Percentiles rank a stretch among this genome's conserved stretches.
phyloP scores from a whole-genome alignment of 2,888 invertebrate genomes.

The Zelleria hepariella region DNA sequence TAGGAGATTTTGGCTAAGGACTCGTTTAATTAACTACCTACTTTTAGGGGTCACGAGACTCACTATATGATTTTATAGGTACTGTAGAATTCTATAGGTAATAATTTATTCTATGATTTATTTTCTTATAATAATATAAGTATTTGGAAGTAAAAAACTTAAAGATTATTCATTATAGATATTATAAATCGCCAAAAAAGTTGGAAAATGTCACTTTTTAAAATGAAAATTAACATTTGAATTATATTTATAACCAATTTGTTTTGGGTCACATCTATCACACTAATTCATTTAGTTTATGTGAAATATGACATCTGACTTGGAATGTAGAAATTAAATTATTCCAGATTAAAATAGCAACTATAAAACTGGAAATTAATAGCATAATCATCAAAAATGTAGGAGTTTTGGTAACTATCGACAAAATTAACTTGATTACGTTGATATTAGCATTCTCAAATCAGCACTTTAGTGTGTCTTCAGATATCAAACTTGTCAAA shows the following conservation, averaged over 20 bases:
- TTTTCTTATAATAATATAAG: no score
- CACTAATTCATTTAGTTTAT: no score
- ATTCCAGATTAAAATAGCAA: neutral
- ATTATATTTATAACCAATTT: neutral
- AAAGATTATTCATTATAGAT: neutral
- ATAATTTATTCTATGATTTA: no score
- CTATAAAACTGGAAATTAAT: neutral
- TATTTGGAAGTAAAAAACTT: no score
- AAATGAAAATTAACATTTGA: neutral
- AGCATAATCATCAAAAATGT: neutral
- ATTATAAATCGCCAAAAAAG: neutral
- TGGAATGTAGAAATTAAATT: neutral
- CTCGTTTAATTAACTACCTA: no score
- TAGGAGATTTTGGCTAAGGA: no score
- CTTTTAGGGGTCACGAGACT: no score
- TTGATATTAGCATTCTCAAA: neutral
- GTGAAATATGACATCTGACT: neutral
- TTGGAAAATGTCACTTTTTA: neutral
- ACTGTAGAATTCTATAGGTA: no score
- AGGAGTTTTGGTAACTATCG: no score
- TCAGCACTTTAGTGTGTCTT: neutral
- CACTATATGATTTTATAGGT: no score
- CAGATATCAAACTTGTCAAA: neutral
- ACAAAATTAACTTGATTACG: neutral
- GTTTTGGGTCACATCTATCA: no score